These are phyloP conservation scores for Upupa epops DNA, from an alignment of 2,113 vertebrate genomes.

Conservation along the genomic window DNA sequence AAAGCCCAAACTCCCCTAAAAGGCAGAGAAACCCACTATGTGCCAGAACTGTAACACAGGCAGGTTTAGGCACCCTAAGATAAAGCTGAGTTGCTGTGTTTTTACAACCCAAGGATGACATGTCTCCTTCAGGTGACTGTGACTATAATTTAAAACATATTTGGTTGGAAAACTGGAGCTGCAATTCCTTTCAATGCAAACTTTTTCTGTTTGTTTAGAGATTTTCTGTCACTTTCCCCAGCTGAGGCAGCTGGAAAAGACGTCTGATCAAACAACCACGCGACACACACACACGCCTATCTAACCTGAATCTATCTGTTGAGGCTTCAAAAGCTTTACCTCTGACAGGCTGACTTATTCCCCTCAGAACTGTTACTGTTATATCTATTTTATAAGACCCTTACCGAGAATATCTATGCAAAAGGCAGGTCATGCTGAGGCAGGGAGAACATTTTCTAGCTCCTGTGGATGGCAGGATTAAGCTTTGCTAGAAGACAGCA, in stretches of 20 bases:
- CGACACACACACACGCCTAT: neutral
- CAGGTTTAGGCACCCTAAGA: neutral
- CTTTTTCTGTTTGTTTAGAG: neutral
- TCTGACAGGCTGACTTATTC: neutral
- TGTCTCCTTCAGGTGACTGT: neutral
- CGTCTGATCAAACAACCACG: neutral
- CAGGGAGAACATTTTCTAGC: neutral
- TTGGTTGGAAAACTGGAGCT: neutral
- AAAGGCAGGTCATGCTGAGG: neutral
- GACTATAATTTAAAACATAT: neutral
- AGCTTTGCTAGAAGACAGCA: neutral
- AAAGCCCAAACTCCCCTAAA: neutral
- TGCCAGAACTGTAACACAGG: neutral
- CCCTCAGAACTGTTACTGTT: neutral
- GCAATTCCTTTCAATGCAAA: neutral
- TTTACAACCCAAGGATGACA: neutral
- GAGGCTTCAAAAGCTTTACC: neutral
- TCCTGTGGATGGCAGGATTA: neutral
- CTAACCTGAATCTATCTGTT: neutral
- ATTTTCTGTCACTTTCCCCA: neutral
- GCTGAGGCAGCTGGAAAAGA: neutral
- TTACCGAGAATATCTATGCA: neutral
- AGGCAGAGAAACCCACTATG: neutral
- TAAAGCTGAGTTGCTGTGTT: neutral
- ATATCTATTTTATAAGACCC: neutral